Evolutionary conservation across 2,797 vertebrate genomes (phyloP), one percentile per base, ranked within the genome.

Genomic region (Hirundo rustica): DNA sequence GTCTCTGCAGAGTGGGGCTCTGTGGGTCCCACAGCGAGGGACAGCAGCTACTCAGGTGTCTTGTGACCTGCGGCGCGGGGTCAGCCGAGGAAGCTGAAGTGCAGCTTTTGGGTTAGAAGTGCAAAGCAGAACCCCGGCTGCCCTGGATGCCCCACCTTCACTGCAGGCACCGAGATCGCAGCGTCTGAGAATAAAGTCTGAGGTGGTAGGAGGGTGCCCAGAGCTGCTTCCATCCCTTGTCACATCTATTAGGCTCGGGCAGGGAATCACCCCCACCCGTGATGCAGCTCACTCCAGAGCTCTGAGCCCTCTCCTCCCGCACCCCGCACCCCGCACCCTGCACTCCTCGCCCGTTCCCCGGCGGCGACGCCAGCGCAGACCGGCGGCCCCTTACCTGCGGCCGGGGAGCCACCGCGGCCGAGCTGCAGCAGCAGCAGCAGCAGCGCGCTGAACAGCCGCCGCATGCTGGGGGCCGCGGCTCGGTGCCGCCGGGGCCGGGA

Each of bases 351-450:
- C 78, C 47, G 47, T 50, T 66, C 26, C 57, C 8, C 30, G 27
- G 64, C 29, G 60, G 50, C 60, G 47, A 26, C 66, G 84, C 20
- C 73, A 27, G 55, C 36, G 48, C 70, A 45, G 47, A 27, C 27
- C 67, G n/a, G 48, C 25, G 6, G 44, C 13, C 22, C 61, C 96
- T 96, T 95, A 96, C 96, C 96, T 95, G 95, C 75, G 11, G 77
- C 67, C 44, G 71, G 45, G 27, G 18, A 29, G 80, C 34, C 34
- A 21, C 48, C 7, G 51, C 30, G 61, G 83, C 66, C 34, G 38
- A 96, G 81, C 70, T 89, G 71, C 68, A 72, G 48, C 84, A 61
- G 44, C 62, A 38, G n/a, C 29, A 48, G 73, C 57, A 66, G 32
- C 78, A 62, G 50, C 66, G 36, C 3, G 51, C 58, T 61, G 72